Percentiles rank a stretch among this genome's conserved stretches.
Evolutionary conservation across 2,797 vertebrate species (phyloP).

Genomic region (Anguilla pacifica): DNA sequence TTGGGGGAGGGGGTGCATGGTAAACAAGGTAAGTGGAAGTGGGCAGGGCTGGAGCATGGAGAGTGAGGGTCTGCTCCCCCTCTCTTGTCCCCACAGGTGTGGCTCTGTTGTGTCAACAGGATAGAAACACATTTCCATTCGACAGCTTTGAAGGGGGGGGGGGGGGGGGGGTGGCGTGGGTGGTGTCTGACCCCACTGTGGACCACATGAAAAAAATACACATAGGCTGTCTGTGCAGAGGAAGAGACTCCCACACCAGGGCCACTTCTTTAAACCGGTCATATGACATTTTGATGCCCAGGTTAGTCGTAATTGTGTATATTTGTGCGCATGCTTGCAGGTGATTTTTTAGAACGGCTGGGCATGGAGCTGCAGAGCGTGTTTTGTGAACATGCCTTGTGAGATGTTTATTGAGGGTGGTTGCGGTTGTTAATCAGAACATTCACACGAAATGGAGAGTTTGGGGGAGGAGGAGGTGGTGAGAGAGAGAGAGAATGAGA

Average conservation of each 20-base stretch:
- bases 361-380: conserved; percentile 14
- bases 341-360: conserved; percentile 37
- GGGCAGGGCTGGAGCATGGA: conserved; percentile 26
- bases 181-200: neutral
- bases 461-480: conserved; percentile 44
- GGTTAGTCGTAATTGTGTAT: neutral
- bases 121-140: conserved; percentile 38
- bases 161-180: neutral
- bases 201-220: neutral
- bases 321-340: neutral
- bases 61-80: conserved; percentile 29
- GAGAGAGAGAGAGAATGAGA: conserved; percentile 31
- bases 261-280: neutral
- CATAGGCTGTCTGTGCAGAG: neutral
- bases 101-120: conserved; percentile 55
- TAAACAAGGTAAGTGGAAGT: conserved; percentile 24
- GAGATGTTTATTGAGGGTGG: conserved; percentile 53
- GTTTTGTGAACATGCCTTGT: conserved; percentile 35
- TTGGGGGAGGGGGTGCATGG: conserved; percentile 23
- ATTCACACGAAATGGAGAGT: conserved; percentile 42
- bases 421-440: conserved; percentile 48
- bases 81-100: conserved; percentile 50
- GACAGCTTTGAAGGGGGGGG: neutral
- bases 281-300: neutral
- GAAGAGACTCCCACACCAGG: neutral